These are phyloP conservation scores for Brachynemurus nebulosus DNA, from an alignment of 2,888 invertebrate genomes.

Conservation along the genomic window DNA sequence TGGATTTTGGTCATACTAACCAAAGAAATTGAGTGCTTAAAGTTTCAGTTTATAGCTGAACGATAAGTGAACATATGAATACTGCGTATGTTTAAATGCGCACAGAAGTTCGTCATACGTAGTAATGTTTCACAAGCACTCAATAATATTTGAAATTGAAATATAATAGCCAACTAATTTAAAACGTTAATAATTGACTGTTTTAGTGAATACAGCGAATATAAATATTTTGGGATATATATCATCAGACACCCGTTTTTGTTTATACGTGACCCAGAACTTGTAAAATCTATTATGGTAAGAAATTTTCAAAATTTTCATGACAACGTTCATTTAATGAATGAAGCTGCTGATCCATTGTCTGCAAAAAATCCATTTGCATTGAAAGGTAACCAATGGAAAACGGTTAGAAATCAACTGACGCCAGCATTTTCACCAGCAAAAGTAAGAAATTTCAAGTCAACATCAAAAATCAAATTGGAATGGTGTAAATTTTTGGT, in stretches of 20 bases:
- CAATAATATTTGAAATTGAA: no score
- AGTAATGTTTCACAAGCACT: no score
- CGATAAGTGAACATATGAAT: no score
- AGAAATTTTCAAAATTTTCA: slow-evolving; percentile 2
- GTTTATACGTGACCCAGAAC: background rate
- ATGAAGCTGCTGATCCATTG: slow-evolving; percentile 20
- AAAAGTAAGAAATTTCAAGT: background rate
- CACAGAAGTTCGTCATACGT: no score
- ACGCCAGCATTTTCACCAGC: background rate
- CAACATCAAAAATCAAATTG: background rate
- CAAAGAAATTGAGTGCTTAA: no score
- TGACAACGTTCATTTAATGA: slow-evolving; percentile 6
- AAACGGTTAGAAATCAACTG: slow-evolving; percentile 8
- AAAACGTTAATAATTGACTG: no score
- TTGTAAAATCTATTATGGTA: background rate
- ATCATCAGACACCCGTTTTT: background rate
- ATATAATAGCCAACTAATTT: no score
- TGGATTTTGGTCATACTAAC: no score
- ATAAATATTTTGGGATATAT: background rate
- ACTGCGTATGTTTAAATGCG: no score
- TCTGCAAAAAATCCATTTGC: slow-evolving; percentile 23
- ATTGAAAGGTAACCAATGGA: slow-evolving; percentile 21
- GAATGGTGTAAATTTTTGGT: background rate
- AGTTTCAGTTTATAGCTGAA: no score
- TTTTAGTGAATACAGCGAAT: background rate